A percentile compares a stretch with the other conserved stretches of the same genome.
Evolutionary conservation across 2,113 vertebrate genomes (phyloP).

Genomic region (Saguinus imperator): DNA sequence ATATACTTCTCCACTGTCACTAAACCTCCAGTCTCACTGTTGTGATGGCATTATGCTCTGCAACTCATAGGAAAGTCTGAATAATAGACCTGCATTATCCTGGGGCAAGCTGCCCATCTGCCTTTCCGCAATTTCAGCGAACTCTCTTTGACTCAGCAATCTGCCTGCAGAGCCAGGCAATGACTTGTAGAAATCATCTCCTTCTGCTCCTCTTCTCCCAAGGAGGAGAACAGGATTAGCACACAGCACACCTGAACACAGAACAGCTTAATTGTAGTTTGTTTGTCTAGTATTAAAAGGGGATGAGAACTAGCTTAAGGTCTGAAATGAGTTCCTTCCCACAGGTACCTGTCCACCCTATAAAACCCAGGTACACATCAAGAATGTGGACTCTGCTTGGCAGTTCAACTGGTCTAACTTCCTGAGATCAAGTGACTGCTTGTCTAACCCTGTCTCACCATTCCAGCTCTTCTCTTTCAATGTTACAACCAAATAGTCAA

Average conservation of each 20-base stretch:
- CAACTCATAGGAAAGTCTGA: neutral
- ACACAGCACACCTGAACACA: neutral
- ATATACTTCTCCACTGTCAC: neutral
- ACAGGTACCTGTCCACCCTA: conserved; percentile 61
- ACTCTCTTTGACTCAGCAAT: conserved; percentile 68
- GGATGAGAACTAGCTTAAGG: conserved; percentile 55
- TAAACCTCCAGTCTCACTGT: conserved; percentile 7
- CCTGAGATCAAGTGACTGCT: conserved; percentile 55
- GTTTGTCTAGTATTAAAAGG: conserved; percentile 61
- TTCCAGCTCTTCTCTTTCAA: conserved; percentile 18
- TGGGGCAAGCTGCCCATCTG: neutral
- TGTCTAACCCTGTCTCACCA: conserved; percentile 40
- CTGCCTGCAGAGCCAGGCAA: conserved; percentile 32
- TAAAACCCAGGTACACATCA: conserved; percentile 59
- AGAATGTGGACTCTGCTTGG: conserved; percentile 68
- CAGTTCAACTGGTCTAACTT: conserved; percentile 60
- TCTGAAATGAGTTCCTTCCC: conserved; percentile 62
- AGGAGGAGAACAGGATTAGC: conserved; percentile 42
- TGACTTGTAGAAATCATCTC: neutral
- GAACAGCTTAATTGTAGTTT: conserved; percentile 55
- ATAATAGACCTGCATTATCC: neutral
- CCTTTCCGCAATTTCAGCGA: conserved; percentile 23
- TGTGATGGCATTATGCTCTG: neutral
- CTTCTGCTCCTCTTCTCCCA: conserved; percentile 3
- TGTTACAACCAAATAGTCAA: conserved; percentile 41